Percentiles rank a stretch among this genome's conserved stretches.
These are phyloP conservation scores for Drosophila affinis DNA, from an alignment of 2,888 invertebrate genomes.

Conservation along the genomic window DNA sequence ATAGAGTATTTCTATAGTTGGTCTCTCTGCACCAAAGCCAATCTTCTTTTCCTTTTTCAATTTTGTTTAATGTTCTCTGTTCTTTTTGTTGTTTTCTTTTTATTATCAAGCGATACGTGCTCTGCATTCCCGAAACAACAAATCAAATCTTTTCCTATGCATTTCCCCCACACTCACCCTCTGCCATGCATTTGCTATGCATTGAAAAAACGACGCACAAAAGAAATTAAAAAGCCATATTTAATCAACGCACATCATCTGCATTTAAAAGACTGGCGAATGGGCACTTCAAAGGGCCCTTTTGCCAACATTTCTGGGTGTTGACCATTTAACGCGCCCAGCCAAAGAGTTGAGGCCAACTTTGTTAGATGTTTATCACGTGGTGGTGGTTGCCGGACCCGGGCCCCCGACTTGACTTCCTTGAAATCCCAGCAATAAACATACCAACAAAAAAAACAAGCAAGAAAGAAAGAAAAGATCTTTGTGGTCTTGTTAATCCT, in stretches of 20 bases:
- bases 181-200: conserved; percentile 61
- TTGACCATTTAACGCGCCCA: conserved; percentile 78
- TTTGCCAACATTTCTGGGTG: conserved; percentile 57
- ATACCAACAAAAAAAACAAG: conserved; percentile 1
- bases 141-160: conserved; percentile 49
- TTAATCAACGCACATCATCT: conserved; percentile 79
- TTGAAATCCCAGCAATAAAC: conserved; percentile 72
- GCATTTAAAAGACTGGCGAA: conserved; percentile 66
- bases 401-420: conserved; percentile 56
- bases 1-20: not conserved
- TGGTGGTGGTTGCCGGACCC: conserved; percentile 14
- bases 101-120: conserved; percentile 75
- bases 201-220: conserved; percentile 44
- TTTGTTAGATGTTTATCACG: conserved; percentile 73
- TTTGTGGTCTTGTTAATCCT: conserved; percentile 78
- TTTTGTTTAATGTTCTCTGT: conserved; percentile 50
- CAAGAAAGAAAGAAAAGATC: conserved; percentile 4
- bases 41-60: conserved; percentile 49
- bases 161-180: conserved; percentile 29
- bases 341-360: conserved; percentile 24
- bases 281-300: conserved; percentile 22
- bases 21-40: too few relatives aligned
- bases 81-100: conserved; percentile 43
- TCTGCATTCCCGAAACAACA: conserved; percentile 48
- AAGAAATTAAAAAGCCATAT: conserved; percentile 77